Percentiles rank a stretch among this genome's conserved stretches.
Conservation (phyloP, 1,140 invertebrate genomes). For the Cherax quadricarinatus region DNA sequence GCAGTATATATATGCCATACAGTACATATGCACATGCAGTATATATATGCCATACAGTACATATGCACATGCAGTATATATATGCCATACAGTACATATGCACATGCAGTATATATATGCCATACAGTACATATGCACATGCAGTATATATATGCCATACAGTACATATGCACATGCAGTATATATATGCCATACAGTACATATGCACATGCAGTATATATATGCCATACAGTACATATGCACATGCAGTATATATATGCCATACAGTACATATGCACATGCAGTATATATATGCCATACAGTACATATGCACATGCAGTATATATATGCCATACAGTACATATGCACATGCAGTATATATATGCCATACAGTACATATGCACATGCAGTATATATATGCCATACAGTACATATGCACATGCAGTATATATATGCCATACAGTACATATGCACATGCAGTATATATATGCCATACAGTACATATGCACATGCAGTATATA, state of each 20-base stretch:
- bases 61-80: background rate
- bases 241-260: too few species aligned
- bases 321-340: background rate
- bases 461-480: slow-evolving; percentile 30
- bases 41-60: background rate
- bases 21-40: background rate
- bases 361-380: background rate
- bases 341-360: background rate
- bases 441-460: background rate
- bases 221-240: too few species aligned
- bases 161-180: too few species aligned
- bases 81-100: too few species aligned
- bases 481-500: slow-evolving; percentile 39
- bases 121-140: too few species aligned
- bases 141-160: too few species aligned
- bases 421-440: background rate
- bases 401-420: background rate
- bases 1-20: background rate
- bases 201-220: too few species aligned
- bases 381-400: background rate
- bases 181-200: too few species aligned
- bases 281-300: too few species aligned
- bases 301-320: too few species aligned
- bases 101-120: background rate
- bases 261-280: too few species aligned